Conservation (phyloP, 2,113 vertebrate genomes). For the Sander lucioperca region DNA sequence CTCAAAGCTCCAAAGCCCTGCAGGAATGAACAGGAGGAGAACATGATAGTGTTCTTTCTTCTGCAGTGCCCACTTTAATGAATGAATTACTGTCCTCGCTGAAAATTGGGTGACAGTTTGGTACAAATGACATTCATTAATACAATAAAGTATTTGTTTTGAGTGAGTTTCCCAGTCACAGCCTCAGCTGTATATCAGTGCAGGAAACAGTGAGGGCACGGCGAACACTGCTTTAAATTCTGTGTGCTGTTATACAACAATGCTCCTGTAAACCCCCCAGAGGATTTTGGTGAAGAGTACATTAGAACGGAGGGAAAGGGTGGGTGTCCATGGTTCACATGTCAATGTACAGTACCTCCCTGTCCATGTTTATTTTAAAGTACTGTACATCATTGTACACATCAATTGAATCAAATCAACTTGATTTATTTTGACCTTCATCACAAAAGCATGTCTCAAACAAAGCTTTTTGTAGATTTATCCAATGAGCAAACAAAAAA, state of each 20-base stretch:
- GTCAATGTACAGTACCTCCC: background rate
- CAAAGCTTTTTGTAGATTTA: background rate
- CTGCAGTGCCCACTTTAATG: background rate
- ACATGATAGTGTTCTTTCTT: background rate
- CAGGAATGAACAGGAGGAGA: background rate
- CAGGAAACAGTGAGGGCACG: background rate
- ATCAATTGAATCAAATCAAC: background rate
- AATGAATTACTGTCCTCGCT: background rate
- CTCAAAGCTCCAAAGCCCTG: background rate
- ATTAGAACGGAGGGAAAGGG: background rate
- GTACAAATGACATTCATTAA: background rate
- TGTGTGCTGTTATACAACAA: background rate
- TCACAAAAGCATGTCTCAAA: background rate
- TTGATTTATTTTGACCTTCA: background rate
- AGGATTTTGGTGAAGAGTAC: background rate
- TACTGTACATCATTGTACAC: background rate
- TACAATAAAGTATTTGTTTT: background rate
- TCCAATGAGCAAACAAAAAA: background rate
- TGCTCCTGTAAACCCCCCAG: background rate
- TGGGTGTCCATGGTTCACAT: background rate
- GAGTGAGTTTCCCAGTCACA: background rate
- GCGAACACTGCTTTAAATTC: background rate
- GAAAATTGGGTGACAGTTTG: background rate
- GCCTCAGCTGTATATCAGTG: background rate
- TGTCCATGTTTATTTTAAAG: background rate